Percentiles rank a stretch among this genome's conserved stretches.
Evolutionary conservation across 2,113 vertebrate species (phyloP).

Genomic region (Poeciliopsis retropinna): DNA sequence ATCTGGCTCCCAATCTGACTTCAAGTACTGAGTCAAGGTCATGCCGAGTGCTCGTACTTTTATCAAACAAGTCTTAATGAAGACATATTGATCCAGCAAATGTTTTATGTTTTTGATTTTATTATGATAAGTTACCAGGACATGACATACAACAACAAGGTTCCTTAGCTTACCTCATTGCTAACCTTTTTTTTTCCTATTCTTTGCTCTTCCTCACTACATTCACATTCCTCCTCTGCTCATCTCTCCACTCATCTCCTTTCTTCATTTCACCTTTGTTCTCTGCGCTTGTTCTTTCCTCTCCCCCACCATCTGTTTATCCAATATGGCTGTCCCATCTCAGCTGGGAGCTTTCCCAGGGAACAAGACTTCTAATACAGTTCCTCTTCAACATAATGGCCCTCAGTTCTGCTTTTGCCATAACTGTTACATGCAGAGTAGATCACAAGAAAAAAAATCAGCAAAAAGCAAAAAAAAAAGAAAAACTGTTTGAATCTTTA

Average conservation of each 20-base stretch:
- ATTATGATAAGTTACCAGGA: not conserved
- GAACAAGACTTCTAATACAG: conserved; percentile 75
- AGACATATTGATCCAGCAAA: not conserved
- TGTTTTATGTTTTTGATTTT: not conserved
- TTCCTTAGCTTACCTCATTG: not conserved
- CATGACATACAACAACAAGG: conserved; percentile 4
- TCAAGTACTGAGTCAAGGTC: too few relatives aligned
- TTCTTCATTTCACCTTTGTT: conserved; percentile 74
- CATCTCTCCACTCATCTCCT: conserved; percentile 60
- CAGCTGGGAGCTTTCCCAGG: conserved; percentile 78
- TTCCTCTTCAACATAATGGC: conserved; percentile 75
- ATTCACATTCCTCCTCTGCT: conserved; percentile 47
- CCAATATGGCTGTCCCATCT: conserved; percentile 77
- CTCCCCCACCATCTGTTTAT: conserved; percentile 82
- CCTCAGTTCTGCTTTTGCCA: conserved; percentile 80
- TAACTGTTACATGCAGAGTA: conserved; percentile 69
- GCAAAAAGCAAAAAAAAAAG: conserved; percentile 30
- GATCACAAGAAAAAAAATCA: conserved; percentile 41
- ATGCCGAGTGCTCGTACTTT: not conserved
- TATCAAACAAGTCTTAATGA: not conserved
- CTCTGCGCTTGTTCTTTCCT: conserved; percentile 68
- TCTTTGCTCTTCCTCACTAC: conserved; percentile 39
- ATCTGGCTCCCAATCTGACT: too few relatives aligned
- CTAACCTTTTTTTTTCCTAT: not conserved
- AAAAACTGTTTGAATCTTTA: conserved; percentile 54